These are phyloP conservation scores for Koerneria pararmatus DNA, from an alignment of 2,888 invertebrate genomes.

Conservation along the genomic window DNA sequence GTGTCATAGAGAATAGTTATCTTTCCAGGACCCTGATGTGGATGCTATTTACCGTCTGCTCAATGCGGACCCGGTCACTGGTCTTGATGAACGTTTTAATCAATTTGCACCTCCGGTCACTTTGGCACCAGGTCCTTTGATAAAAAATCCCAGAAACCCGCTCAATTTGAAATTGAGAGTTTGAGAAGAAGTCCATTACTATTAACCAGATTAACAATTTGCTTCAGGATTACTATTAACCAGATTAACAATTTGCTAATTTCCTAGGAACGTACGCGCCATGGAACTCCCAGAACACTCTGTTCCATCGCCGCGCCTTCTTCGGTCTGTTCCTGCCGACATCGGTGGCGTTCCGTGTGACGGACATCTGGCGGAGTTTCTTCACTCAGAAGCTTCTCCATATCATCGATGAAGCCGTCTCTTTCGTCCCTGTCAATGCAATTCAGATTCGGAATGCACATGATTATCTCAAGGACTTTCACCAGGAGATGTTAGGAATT, in stretches of 20 bases:
- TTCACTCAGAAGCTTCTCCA: slow-evolving; percentile 35
- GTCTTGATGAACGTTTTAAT: slow-evolving; percentile 31
- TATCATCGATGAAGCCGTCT: slow-evolving; percentile 30
- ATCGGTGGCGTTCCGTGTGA: slow-evolving; percentile 33
- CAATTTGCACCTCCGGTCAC: slow-evolving; percentile 32
- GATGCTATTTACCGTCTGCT: slow-evolving; percentile 30
- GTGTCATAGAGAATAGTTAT: neutral
- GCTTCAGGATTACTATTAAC: no score
- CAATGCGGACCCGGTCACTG: slow-evolving; percentile 28
- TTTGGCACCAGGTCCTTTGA: slow-evolving; percentile 27
- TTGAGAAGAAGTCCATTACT: no score
- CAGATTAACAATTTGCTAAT: no score
- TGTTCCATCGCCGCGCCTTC: slow-evolving; percentile 37
- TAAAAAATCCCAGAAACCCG: no score
- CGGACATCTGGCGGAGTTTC: slow-evolving; percentile 41
- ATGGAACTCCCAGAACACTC: slow-evolving; percentile 43
- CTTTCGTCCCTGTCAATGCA: slow-evolving; percentile 37
- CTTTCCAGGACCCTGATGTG: slow-evolving; percentile 23
- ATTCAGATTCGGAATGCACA: slow-evolving; percentile 39
- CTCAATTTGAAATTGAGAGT: no score
- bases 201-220: no score
- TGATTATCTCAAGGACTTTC: slow-evolving; percentile 35
- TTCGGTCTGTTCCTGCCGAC: slow-evolving; percentile 39
- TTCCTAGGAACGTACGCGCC: slow-evolving; percentile 32
- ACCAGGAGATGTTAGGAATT: slow-evolving; percentile 23